Base-by-base conservation (phyloP, 1,140 invertebrate species). In the Cydia amplana region DNA sequence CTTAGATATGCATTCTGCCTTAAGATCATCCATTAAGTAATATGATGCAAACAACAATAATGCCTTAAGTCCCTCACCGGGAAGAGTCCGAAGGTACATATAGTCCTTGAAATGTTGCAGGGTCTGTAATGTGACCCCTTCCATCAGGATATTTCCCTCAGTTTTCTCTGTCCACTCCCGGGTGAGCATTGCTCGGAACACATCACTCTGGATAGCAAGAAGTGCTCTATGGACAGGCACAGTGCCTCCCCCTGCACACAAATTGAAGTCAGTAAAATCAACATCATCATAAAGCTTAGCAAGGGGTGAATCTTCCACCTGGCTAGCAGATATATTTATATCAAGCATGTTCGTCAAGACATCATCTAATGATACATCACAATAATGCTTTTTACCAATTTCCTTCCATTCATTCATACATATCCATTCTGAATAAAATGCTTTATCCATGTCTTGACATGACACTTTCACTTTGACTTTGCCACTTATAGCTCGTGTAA, bases 21-120 rank as follows among this genome's bases (percentile, higher is more conserved):
- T 23, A 12, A 74, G 51, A 18, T 55, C 51, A 23, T 51, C 46
- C n/a, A 74, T 63, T 25, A 74, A 51, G 28, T 74, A 74, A 18
- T 63, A 74, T 10, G 25, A 28, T 28, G 49, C 51, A 2, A 74
- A 28, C 23, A 74, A 55, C 4, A 74, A 4, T 18, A 74, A 63
- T 4, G 46, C 5, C 18, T 74, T 12, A 12, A 63, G 51, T 6
- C 16, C 28, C 7, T 74, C 51, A 28, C 36, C 28, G 6, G 73
- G 73, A 6, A 74, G n/a, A 25, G 16, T 63, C 5, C 32, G 14
- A 6, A 74, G 55, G 20, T 60, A 60, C 20, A 60, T 60, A 12
- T 3, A 60, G 7, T 60, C 55, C 20, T 60, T 60, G 6, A 60
- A 60, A 12, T 23, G 55, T 12, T 60, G 18, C 0, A 60, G 55